phyloP scores from a whole-genome alignment of 1,140 invertebrate genomes.

The Homarus americanus region DNA sequence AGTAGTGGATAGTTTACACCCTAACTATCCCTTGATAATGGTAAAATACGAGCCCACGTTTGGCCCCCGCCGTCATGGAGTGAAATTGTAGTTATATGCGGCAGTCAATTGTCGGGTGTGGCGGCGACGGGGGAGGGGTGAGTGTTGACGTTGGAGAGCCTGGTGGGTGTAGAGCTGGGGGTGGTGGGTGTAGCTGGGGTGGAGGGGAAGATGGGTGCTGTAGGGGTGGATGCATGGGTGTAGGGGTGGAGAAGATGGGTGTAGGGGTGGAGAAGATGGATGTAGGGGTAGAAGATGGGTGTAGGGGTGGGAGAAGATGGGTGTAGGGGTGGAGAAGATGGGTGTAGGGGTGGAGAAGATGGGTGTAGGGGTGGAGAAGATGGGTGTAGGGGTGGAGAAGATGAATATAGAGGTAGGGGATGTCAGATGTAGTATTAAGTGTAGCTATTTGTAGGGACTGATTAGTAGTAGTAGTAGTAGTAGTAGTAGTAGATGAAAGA shows the following conservation, averaged over 20 bases:
- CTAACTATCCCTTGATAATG: conserved; percentile 71
- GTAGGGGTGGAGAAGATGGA: neutral
- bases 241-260: too few relatives aligned
- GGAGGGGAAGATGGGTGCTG: neutral
- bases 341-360: neutral
- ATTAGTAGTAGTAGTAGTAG: too few relatives aligned
- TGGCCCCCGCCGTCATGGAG: conserved; percentile 59
- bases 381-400: neutral
- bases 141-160: neutral
- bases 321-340: neutral
- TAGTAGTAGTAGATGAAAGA: too few relatives aligned
- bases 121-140: conserved; percentile 9
- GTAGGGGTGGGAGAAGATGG: neutral
- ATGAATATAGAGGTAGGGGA: too few relatives aligned
- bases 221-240: neutral
- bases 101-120: conserved; percentile 60
- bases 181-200: neutral
- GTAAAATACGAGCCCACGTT: conserved; percentile 70
- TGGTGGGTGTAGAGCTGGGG: neutral
- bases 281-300: neutral
- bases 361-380: neutral
- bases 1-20: conserved; percentile 66
- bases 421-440: too few relatives aligned
- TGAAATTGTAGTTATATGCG: conserved; percentile 70
- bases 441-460: too few relatives aligned